Evolutionary conservation across 2,888 invertebrate genomes (phyloP), one percentile per base, ranked within the genome.

Genomic region (Dynastes tityus): DNA sequence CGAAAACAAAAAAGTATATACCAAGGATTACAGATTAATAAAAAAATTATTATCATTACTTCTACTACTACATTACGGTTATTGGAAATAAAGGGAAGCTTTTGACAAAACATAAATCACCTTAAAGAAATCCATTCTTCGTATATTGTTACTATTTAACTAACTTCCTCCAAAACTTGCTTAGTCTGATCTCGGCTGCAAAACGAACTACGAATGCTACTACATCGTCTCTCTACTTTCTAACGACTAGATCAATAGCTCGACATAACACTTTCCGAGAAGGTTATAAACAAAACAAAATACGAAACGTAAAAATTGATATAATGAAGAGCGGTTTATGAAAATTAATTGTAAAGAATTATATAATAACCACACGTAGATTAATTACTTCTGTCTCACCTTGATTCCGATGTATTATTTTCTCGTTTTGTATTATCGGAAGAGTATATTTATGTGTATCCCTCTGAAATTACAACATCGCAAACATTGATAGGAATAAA

Each of bases 141-240:
- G 16, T 55, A 16, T 55, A n/a, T 53, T 53, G 45, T 45, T 8
- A 45, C 45, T 37, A 37, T 37, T 22, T 37, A 37, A 37, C 32
- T 11, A 45, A 45, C 45, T 45, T 45, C 45, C 45, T 45, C 45
- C 8, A 11, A 37, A 45, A 55, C n/a, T 40, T 65, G 65, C 65
- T 65, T 65, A 65, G 22, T 55, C 8, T 22, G 40, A 65, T 65
- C 65, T 65, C 65, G 32, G 65, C 65, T 65, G 40, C 40, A 2
- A 45, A 45, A 45, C 2, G 45, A 45, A 45, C 45, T 37, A 37
- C 32, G 32, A 37, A 5, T 37, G 32, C 45, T 8, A 45, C 45
- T 11, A 45, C 45, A 65, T n/a, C 65, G n/a, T 40, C 37, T 40
- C 65, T 55, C n/a, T 6, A 11, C 55, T 5, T 55, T 55, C 13